Conservation (phyloP, 64 coral and sea anemone genomes). For the Hydrozoanthus tunicans region DNA sequence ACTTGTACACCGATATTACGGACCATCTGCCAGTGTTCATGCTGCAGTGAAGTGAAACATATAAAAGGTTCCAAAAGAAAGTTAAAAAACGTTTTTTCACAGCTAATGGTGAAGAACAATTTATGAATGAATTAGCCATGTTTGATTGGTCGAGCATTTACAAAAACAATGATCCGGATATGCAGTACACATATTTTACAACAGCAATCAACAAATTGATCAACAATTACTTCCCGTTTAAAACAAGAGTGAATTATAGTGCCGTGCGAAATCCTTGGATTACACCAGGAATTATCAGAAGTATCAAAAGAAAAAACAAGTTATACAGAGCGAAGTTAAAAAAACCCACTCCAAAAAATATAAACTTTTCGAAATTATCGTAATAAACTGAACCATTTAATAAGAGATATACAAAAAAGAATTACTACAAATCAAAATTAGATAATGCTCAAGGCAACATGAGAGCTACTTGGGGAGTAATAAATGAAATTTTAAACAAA, state of each 20-base stretch:
- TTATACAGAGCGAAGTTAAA: conserved; percentile 11
- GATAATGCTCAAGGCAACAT: conserved; percentile 10
- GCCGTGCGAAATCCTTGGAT: background rate
- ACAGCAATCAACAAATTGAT: background rate
- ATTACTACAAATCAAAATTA: conserved; percentile 17
- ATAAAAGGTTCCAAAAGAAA: background rate
- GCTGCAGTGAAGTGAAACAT: background rate
- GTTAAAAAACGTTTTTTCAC: conserved; percentile 12
- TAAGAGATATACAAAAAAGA: background rate
- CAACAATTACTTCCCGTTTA: no score
- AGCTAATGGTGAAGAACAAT: background rate
- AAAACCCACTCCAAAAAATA: background rate
- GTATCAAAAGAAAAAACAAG: conserved; percentile 16
- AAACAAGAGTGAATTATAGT: background rate
- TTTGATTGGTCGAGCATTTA: background rate
- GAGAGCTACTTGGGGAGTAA: background rate
- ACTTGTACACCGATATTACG: no score
- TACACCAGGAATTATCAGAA: conserved; percentile 15
- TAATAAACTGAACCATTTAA: background rate
- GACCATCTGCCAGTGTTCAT: no score
- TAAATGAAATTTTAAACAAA: background rate
- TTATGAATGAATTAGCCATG: background rate
- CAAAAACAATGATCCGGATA: background rate
- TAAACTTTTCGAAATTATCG: conserved; percentile 2
- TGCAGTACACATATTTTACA: background rate